Conservation (phyloP, 2,113 vertebrate genomes). For the Hucho hucho region DNA sequence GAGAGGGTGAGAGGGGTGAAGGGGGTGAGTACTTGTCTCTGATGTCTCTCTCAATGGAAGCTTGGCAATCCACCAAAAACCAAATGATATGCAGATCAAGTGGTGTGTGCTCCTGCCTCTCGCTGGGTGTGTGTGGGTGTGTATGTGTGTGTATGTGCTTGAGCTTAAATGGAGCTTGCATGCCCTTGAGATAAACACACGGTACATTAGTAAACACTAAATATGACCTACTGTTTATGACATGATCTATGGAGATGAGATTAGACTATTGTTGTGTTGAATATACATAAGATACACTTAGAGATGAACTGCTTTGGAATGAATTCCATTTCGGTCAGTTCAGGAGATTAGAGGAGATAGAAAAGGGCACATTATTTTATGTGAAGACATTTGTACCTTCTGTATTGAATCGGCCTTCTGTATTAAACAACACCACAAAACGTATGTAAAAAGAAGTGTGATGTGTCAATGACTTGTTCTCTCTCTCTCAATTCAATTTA, state of each 20-base stretch:
- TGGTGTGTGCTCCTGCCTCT: conserved; percentile 33
- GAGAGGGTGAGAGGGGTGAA: conserved; percentile 7
- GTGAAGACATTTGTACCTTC: not conserved
- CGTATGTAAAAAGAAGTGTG: no score
- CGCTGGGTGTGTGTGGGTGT: conserved; percentile 34
- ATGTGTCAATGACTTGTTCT: not conserved
- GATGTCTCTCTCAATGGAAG: conserved; percentile 63
- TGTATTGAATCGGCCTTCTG: no score
- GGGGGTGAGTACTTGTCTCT: conserved; percentile 48
- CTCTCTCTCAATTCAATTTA: not conserved
- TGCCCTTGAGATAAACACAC: not conserved
- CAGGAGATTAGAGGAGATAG: no score
- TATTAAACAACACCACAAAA: no score
- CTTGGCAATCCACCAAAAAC: conserved; percentile 67
- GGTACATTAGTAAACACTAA: not conserved
- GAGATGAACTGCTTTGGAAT: no score
- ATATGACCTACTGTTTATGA: not conserved
- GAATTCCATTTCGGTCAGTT: no score
- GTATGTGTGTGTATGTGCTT: conserved; percentile 41
- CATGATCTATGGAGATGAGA: not conserved
- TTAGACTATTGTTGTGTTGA: not conserved
- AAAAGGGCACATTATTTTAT: not conserved
- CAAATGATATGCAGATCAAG: conserved; percentile 70
- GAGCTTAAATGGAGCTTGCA: conserved; percentile 52
- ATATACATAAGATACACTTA: not conserved